Evolutionary conservation across 2,888 invertebrate genomes (phyloP), one percentile per base, ranked within the genome.

Genomic region (Apocheima hispidaria): DNA sequence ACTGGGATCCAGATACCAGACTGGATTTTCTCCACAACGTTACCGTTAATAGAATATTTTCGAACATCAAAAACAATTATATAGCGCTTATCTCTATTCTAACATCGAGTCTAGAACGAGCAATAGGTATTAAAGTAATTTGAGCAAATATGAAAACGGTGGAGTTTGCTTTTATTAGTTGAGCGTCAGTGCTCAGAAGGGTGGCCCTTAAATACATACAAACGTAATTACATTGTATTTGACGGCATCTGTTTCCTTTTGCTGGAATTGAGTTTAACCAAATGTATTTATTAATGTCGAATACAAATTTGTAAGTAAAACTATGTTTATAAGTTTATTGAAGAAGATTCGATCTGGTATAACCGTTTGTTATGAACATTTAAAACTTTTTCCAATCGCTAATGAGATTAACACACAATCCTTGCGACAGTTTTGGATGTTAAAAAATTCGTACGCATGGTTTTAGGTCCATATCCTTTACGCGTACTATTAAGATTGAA

Each of bases 101-200:
- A 76, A 75, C 75, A 74, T 78, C 79, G 72, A 74, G 71, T 71
- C 73, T 70, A 81, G 73, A 70, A 30, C 63, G 66, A 77, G 86
- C 83, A 84, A 84, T 86, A 82, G 87, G 81, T 82, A 78, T 87
- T 88, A 86, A 87, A 81, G 83, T 88, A 86, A 88, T 90, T 87
- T 85, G 86, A 74, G 82, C 86, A 88, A 88, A 89, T 88, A 88
- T 87, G 87, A 84, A 86, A 87, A 87, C 78, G 83, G 74, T 80
- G 74, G 82, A 83, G 79, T 84, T 84, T 82, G 76, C 78, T 82
- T 84, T 87, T 88, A 87, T 88, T 88, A 89, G 83, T 82, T 80
- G 69, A 74, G 73, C 78, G 81, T 76, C 79, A 76, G 81, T 80
- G 78, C 82, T 79, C 79, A 72, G 73, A 60, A 44, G 52, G 44